Percentiles rank a stretch among this genome's conserved stretches.
phyloP scores from a whole-genome alignment of 2,888 invertebrate genomes.

The Cyrtodaria siliqua region DNA sequence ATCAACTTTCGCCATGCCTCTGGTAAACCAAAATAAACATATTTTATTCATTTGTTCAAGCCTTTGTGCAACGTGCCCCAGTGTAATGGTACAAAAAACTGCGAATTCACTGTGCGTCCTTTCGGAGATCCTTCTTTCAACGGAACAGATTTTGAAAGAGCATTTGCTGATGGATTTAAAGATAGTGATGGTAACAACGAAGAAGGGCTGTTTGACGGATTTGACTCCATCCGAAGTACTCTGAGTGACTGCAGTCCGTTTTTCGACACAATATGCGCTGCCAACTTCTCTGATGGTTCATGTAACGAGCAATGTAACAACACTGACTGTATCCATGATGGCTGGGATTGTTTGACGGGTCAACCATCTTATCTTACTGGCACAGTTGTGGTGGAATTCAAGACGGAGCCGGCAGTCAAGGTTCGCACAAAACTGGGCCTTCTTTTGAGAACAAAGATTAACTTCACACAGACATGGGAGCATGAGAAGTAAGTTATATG shows the following conservation, averaged over 20 bases:
- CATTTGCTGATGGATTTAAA: constrained; percentile 46
- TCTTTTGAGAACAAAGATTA: neutral
- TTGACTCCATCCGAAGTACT: constrained; percentile 12
- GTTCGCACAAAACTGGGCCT: constrained; percentile 15
- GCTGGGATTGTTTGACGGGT: constrained; percentile 34
- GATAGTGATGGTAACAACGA: constrained; percentile 18
- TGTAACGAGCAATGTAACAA: constrained; percentile 46
- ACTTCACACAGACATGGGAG: too few relatives aligned
- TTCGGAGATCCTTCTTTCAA: neutral
- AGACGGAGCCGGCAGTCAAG: neutral
- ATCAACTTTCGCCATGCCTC: too few relatives aligned
- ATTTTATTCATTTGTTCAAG: constrained; percentile 20
- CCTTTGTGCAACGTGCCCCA: constrained; percentile 41
- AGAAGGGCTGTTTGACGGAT: constrained; percentile 44
- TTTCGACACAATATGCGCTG: constrained; percentile 48
- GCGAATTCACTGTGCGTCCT: constrained; percentile 25
- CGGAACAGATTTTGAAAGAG: constrained; percentile 1
- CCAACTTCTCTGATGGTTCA: constrained; percentile 24
- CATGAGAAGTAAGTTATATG: too few relatives aligned
- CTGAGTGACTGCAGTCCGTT: constrained; percentile 57
- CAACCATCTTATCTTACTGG: constrained; percentile 12
- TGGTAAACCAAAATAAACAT: too few relatives aligned
- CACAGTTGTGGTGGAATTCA: constrained; percentile 29
- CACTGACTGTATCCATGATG: constrained; percentile 43
- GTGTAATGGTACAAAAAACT: constrained; percentile 38